Conservation (phyloP, 2,113 vertebrate species). For the Pogonocichla stellata region DNA sequence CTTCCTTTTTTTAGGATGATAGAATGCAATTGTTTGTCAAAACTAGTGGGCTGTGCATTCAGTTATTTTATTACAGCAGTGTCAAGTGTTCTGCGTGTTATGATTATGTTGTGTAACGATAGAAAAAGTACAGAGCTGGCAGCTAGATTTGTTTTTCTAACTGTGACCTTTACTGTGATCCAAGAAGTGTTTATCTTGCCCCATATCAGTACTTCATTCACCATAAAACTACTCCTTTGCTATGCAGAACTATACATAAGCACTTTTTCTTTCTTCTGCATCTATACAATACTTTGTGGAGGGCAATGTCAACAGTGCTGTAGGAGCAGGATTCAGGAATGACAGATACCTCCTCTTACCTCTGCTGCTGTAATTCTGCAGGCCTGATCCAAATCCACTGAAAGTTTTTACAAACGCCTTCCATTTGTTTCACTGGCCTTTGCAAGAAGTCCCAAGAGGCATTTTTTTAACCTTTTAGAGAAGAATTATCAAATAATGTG, state of each 20-base stretch:
- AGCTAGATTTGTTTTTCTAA: neutral
- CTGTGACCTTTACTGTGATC: neutral
- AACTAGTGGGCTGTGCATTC: neutral
- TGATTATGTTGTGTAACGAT: neutral
- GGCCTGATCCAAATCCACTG: neutral
- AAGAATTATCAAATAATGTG: neutral
- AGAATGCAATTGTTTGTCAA: slow-evolving; percentile 16
- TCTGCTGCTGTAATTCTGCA: neutral
- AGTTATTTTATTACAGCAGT: neutral
- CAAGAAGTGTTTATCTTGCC: neutral
- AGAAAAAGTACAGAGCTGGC: neutral
- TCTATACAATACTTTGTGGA: neutral
- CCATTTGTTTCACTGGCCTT: neutral
- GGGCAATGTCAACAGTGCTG: neutral
- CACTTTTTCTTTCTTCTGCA: neutral
- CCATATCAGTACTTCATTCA: neutral
- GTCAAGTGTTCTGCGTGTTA: neutral
- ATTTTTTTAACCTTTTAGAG: neutral
- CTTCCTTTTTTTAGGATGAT: neutral
- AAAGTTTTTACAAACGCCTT: neutral
- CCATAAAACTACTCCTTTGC: neutral
- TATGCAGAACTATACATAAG: neutral
- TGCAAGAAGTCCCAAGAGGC: neutral
- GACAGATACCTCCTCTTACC: neutral
- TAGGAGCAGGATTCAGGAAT: neutral